Conservation (phyloP, 2,888 invertebrate species). For the Aphrophora alni region DNA sequence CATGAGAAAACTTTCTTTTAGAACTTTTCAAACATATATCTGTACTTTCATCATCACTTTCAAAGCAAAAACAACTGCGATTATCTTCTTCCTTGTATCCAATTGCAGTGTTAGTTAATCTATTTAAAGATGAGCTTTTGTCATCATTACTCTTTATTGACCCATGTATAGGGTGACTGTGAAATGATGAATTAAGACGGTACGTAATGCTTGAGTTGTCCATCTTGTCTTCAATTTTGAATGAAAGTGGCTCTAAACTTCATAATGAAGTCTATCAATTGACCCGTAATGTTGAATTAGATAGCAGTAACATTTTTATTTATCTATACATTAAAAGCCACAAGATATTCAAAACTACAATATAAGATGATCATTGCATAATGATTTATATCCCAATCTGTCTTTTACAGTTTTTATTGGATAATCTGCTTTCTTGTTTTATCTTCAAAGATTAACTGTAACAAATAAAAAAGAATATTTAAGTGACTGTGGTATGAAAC, state of each 20-base stretch:
- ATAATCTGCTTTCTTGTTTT: neutral
- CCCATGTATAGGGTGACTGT: constrained; percentile 15
- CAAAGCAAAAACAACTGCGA: constrained; percentile 60
- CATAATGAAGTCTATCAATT: neutral
- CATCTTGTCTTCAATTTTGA: neutral
- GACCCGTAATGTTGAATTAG: neutral
- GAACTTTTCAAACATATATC: constrained; percentile 60
- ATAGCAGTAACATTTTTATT: too few species aligned
- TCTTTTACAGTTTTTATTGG: neutral
- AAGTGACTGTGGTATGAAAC: too few species aligned
- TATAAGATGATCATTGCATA: too few species aligned
- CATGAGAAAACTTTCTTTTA: constrained; percentile 68
- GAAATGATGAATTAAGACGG: constrained; percentile 24
- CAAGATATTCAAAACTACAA: neutral
- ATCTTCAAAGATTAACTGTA: neutral
- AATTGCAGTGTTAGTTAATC: constrained; percentile 1
- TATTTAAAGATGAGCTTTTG: constrained; percentile 21
- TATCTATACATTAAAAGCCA: too few species aligned
- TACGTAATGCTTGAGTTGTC: constrained; percentile 26
- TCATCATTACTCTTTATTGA: constrained; percentile 30
- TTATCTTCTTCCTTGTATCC: constrained; percentile 41
- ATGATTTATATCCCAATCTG: too few species aligned
- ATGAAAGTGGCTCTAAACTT: neutral
- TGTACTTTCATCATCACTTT: constrained; percentile 64
- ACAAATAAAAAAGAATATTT: neutral